These are phyloP conservation scores for Spodoptera picta DNA, from an alignment of 2,888 invertebrate species.

Conservation along the genomic window DNA sequence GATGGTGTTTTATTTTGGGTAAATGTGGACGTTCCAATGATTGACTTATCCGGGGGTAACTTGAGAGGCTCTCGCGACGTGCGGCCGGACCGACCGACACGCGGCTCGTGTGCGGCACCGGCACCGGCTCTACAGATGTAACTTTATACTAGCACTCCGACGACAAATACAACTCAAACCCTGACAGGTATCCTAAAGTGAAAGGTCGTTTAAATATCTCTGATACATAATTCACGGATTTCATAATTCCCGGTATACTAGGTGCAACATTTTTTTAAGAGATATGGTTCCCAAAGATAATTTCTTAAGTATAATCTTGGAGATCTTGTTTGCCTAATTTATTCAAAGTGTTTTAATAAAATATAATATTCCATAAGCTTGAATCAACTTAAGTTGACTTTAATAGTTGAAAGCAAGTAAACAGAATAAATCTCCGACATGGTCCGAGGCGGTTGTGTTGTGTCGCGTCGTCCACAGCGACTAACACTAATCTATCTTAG, in stretches of 20 bases:
- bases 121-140: constrained; percentile 62
- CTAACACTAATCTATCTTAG: constrained; percentile 81
- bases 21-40: constrained; percentile 87
- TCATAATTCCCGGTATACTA: constrained; percentile 51
- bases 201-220: constrained; percentile 57
- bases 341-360: constrained; percentile 40
- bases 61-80: constrained; percentile 82
- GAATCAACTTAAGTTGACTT: constrained; percentile 37
- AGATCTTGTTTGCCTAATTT: constrained; percentile 45
- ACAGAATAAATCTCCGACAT: constrained; percentile 65
- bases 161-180: constrained; percentile 69
- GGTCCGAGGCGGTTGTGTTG: constrained; percentile 65
- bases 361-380: constrained; percentile 46
- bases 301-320: constrained; percentile 41
- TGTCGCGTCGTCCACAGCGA: constrained; percentile 69
- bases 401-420: constrained; percentile 60
- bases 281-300: constrained; percentile 42
- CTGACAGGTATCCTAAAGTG: constrained; percentile 79
- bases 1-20: constrained; percentile 85
- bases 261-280: constrained; percentile 53
- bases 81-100: constrained; percentile 53
- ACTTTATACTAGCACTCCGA: constrained; percentile 72
- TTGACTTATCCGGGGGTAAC: constrained; percentile 89
- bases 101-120: constrained; percentile 43
- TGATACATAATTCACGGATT: constrained; percentile 65